Evolutionary conservation across 2,113 vertebrate genomes (phyloP).

Genomic region (Natator depressus): DNA sequence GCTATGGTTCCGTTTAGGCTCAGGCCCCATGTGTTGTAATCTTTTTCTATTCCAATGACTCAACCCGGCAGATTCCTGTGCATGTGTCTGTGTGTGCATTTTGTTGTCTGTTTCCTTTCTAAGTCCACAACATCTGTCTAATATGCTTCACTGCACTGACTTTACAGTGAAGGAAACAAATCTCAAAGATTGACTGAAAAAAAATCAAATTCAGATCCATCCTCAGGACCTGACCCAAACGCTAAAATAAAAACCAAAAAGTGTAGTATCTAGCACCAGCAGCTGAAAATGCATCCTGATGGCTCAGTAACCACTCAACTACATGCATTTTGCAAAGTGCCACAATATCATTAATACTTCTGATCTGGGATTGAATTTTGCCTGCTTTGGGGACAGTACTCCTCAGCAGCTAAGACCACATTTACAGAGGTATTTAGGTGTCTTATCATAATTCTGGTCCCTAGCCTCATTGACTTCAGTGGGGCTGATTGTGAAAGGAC

Average conservation of each 20-base stretch:
- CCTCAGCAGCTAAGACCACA: accelerated
- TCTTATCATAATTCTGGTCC: not conserved
- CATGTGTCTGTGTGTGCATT: not conserved
- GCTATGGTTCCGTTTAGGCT: not conserved
- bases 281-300: not conserved
- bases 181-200: slow-evolving; percentile 36
- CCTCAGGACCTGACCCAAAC: slow-evolving; percentile 31
- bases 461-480: not conserved
- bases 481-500: too few species aligned
- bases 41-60: not conserved
- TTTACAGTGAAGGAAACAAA: not conserved
- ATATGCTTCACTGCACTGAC: slow-evolving; percentile 33
- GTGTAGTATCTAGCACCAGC: not conserved
- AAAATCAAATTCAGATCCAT: slow-evolving; percentile 57
- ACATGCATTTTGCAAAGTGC: not conserved
- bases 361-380: accelerated
- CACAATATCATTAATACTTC: not conserved
- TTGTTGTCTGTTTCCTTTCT: slow-evolving; percentile 26
- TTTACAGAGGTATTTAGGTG: not conserved
- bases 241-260: slow-evolving; percentile 20
- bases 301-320: not conserved
- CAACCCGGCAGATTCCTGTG: not conserved
- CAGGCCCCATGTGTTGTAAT: not conserved
- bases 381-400: not conserved
- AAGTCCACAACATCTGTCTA: slow-evolving; percentile 37